Evolutionary conservation across 2,113 vertebrate genomes (phyloP).

Genomic region (Herpetotheres cachinnans): DNA sequence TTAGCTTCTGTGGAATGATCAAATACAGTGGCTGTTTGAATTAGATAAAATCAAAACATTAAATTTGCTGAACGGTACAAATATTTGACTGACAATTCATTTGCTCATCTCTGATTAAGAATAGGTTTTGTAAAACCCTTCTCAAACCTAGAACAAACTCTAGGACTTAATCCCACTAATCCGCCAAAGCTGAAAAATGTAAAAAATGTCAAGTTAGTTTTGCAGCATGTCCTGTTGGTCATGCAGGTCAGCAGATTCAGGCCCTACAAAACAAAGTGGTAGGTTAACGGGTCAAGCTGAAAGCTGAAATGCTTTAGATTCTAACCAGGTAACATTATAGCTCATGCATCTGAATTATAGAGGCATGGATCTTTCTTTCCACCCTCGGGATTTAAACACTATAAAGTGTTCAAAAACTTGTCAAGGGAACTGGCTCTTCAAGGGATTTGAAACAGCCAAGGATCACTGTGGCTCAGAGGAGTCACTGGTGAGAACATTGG

Average conservation of each 20-base stretch:
- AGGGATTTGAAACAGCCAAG: background rate
- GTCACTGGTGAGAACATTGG: too few relatives aligned
- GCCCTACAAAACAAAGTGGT: background rate
- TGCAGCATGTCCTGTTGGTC: background rate
- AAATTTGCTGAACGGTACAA: background rate
- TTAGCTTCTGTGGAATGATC: background rate
- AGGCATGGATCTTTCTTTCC: background rate
- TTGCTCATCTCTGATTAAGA: conserved; percentile 5
- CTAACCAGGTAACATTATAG: background rate
- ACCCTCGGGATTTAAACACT: background rate
- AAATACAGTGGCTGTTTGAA: conserved; percentile 30
- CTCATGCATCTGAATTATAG: background rate
- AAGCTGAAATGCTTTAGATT: background rate
- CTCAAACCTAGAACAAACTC: conserved; percentile 27
- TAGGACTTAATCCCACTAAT: conserved; percentile 17
- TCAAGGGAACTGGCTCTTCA: background rate
- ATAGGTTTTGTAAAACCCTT: background rate
- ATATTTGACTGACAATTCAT: conserved; percentile 48
- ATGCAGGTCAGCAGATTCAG: background rate
- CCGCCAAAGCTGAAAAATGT: background rate
- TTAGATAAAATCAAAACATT: conserved; percentile 35
- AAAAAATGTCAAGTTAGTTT: background rate
- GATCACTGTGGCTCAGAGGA: background rate
- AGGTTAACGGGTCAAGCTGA: background rate
- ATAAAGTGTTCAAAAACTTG: background rate